Evolutionary conservation across 2,888 invertebrate species (phyloP).

Genomic region (Caenorhabditis zanzibari): DNA sequence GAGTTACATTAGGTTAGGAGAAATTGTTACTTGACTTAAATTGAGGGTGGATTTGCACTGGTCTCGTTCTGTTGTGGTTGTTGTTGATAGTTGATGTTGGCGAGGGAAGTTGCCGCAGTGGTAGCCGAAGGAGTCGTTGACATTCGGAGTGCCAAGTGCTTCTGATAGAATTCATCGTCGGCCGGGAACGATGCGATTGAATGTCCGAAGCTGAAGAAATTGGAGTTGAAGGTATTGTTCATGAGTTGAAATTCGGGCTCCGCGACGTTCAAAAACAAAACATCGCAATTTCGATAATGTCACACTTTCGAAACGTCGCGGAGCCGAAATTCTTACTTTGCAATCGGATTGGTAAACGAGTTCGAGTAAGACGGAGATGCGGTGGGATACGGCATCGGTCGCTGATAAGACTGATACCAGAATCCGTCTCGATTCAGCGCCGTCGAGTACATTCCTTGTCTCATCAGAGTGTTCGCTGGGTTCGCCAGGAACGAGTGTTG

Average conservation of each 20-base stretch:
- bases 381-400: slow-evolving; percentile 80
- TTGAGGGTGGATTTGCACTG: slow-evolving; percentile 55
- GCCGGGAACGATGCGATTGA: slow-evolving; percentile 72
- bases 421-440: slow-evolving; percentile 69
- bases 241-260: too few relatives aligned
- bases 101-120: slow-evolving; percentile 49
- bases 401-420: slow-evolving; percentile 78
- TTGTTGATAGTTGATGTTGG: slow-evolving; percentile 60
- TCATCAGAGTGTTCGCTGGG: slow-evolving; percentile 68
- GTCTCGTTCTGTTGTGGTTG: slow-evolving; percentile 45
- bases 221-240: not conserved
- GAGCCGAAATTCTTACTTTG: slow-evolving; percentile 67
- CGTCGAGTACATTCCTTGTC: slow-evolving; percentile 73
- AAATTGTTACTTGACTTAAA: slow-evolving; percentile 35
- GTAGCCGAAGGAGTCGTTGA: slow-evolving; percentile 63
- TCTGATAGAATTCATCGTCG: slow-evolving; percentile 80
- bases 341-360: slow-evolving; percentile 75
- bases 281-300: too few relatives aligned
- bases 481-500: slow-evolving; percentile 70
- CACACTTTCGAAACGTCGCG: not conserved
- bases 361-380: slow-evolving; percentile 78
- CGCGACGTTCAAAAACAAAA: too few relatives aligned
- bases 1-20: not conserved
- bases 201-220: slow-evolving; percentile 69
- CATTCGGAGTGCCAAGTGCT: slow-evolving; percentile 72